Evolutionary conservation across 2,888 invertebrate genomes (phyloP), one percentile per base, ranked within the genome.

Genomic region (Eutolmus rufibarbis): DNA sequence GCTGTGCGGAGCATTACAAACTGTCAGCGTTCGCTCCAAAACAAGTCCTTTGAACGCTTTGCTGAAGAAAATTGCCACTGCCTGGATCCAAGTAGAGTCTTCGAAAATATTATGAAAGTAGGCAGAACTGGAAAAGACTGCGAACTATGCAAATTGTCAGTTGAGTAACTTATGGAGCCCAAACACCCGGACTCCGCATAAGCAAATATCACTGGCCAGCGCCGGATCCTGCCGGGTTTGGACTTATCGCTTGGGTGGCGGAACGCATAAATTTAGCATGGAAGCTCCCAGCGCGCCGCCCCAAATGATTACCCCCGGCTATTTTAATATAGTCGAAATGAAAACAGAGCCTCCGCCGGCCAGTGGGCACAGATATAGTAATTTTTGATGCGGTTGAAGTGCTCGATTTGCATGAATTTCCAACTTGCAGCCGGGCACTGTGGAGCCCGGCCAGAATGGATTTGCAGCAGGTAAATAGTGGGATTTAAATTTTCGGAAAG

Each of bases 371-470:
- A 43, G 78, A 40, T 78, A 78, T 78, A 78, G 78, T 78, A 78
- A 78, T 78, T 78, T 78, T 43, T 78, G 78, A 43, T 40, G 78
- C 43, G 78, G 78, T 43, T 46, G 78, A 43, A 78, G 43, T 23
- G 43, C 40, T 43, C 43, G 78, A 78, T 78, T 40, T 78, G 78
- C 78, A 78, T 78, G 46, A 78, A 78, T 78, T 78, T 78, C 78
- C 37, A 78, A 43, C 78, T 78, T 43, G 66, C 78, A 40, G 19
- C 14, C 43, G 23, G 43, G 43, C 12, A 19, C 43, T 19, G 23
- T 43, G 78, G 78, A 40, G 43, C 16, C 12, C 76, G 14, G 23
- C 78, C 46, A 23, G n/a, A 40, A 28, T 76, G 76, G 34, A 34
- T 37, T 76, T 76, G 34, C 34, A 37, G n/a, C 78, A 40, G 43